phyloP scores from a whole-genome alignment of 2,888 invertebrate genomes.

The Sthenelais limicola region DNA sequence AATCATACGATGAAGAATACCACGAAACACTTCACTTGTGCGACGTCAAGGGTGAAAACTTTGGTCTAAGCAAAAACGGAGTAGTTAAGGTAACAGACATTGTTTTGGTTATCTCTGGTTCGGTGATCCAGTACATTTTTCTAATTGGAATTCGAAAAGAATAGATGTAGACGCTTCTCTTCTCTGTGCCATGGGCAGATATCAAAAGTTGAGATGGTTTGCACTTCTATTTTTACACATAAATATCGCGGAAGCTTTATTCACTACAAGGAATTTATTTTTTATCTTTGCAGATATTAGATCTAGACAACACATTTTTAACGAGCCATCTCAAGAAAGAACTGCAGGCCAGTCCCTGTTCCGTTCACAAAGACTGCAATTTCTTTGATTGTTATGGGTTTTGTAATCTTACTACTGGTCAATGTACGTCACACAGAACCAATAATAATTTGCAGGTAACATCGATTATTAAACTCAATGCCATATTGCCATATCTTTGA shows the following conservation, averaged over 20 bases:
- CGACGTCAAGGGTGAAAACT: slow-evolving; percentile 80
- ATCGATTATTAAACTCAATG: not conserved
- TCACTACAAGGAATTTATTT: too few relatives aligned
- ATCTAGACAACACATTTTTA: slow-evolving; percentile 79
- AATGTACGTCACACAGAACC: slow-evolving; percentile 76
- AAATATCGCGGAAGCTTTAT: too few relatives aligned
- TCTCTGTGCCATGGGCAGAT: too few relatives aligned
- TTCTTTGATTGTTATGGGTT: slow-evolving; percentile 79
- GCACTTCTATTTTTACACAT: too few relatives aligned
- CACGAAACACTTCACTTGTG: slow-evolving; percentile 79
- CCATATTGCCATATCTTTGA: too few relatives aligned
- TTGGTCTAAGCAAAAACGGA: slow-evolving; percentile 73
- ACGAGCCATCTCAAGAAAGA: slow-evolving; percentile 69
- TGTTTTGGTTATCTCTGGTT: too few relatives aligned
- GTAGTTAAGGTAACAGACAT: slow-evolving; percentile 25
- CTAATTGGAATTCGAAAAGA: too few relatives aligned
- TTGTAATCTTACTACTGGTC: slow-evolving; percentile 73
- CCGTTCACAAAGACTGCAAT: slow-evolving; percentile 79
- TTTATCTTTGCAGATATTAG: slow-evolving; percentile 69
- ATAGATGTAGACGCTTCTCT: too few relatives aligned
- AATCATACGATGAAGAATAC: slow-evolving; percentile 77
- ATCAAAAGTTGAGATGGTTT: too few relatives aligned
- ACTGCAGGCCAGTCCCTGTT: slow-evolving; percentile 71
- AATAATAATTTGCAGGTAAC: slow-evolving; percentile 80
- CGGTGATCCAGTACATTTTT: too few relatives aligned